Evolutionary conservation across 1,140 invertebrate genomes (phyloP).

Genomic region (Monochamus saltuarius): DNA sequence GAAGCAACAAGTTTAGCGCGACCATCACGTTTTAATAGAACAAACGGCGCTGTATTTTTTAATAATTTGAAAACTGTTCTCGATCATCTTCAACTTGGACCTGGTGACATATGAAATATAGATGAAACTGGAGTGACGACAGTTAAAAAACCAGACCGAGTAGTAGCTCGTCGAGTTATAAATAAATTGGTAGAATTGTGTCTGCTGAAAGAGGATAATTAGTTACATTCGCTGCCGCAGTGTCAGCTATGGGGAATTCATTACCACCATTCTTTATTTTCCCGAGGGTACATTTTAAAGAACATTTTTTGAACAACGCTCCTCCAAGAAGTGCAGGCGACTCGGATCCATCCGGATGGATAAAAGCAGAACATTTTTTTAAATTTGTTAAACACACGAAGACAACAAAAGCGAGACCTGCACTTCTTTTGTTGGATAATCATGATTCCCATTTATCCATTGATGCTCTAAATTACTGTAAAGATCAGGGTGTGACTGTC

Average conservation of each 20-base stretch:
- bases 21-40: no score
- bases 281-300: constrained; percentile 44
- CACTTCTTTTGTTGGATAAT: constrained; percentile 50
- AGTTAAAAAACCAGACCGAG: constrained; percentile 47
- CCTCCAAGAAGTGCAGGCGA: constrained; percentile 50
- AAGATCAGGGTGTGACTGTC: constrained; percentile 39
- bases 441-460: constrained; percentile 48
- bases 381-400: constrained; percentile 45
- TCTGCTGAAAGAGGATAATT: no score
- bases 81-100: not conserved
- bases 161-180: constrained; percentile 42
- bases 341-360: constrained; percentile 54
- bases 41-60: constrained; percentile 9
- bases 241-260: constrained; percentile 44
- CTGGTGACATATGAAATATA: constrained; percentile 49
- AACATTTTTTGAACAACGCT: constrained; percentile 44
- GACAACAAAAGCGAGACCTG: constrained; percentile 44
- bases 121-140: constrained; percentile 54
- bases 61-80: constrained; percentile 5
- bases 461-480: constrained; percentile 31
- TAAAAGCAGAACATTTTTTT: constrained; percentile 52
- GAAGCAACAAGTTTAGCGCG: no score
- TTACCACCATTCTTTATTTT: constrained; percentile 51
- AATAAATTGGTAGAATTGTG: constrained; percentile 40
- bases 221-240: no score